These are phyloP conservation scores for Gymnarchus niloticus DNA, from an alignment of 2,113 vertebrate species.

Conservation along the genomic window DNA sequence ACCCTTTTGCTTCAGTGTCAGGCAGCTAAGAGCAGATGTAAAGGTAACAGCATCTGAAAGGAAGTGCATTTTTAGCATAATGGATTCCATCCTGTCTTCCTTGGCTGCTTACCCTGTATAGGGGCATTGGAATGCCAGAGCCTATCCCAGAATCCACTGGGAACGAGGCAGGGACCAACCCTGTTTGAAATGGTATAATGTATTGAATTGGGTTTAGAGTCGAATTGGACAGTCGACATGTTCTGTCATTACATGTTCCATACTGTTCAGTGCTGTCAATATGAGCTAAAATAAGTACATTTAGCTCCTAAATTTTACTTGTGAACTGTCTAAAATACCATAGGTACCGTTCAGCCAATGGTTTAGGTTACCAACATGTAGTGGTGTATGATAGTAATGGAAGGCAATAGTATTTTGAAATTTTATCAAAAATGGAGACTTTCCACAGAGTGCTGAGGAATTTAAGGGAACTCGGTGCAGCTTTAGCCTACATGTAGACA, in stretches of 20 bases:
- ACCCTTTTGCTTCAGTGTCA: background rate
- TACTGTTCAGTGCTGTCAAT: background rate
- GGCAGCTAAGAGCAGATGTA: background rate
- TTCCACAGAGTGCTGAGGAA: background rate
- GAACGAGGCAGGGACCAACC: background rate
- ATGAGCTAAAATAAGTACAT: too few relatives aligned
- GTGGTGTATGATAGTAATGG: background rate
- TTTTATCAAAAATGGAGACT: background rate
- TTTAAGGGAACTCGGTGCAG: background rate
- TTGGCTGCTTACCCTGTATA: background rate
- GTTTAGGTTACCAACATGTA: background rate
- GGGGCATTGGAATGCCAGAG: background rate
- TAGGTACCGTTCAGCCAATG: background rate
- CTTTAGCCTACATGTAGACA: background rate
- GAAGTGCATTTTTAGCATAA: background rate
- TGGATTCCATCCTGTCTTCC: background rate
- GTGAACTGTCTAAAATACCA: background rate
- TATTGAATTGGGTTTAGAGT: background rate
- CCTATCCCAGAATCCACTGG: background rate
- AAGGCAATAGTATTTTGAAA: background rate
- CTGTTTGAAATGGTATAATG: background rate
- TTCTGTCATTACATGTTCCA: background rate
- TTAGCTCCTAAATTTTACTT: background rate
- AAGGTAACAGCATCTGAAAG: background rate
- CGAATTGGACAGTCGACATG: background rate